Base-by-base conservation (phyloP, 2,797 vertebrate species). In the Gallirallus australis region DNA sequence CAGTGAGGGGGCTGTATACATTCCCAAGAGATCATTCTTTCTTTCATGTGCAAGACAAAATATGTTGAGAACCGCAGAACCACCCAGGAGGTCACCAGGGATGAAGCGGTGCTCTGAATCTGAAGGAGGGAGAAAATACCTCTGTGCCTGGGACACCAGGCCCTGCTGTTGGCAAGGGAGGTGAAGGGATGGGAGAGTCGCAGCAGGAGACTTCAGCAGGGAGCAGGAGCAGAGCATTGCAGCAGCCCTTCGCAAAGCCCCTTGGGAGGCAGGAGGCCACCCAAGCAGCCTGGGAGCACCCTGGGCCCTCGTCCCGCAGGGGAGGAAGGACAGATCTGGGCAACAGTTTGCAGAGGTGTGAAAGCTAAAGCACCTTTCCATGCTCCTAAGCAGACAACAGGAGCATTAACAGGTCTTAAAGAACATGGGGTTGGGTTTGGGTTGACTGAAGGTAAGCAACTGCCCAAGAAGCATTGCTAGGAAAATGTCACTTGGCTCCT, bases 221-320 rank as follows among this genome's bases (percentile, higher is more conserved):
- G 18, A 59, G 50, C 25, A 45, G 39, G 18, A 72, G 37, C 40
- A 69, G 65, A 63, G 48, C 2, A 0, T 18, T 71, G 35, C n/a
- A 78, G 47, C 39, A 82, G n/a, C 21, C 52, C 33, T 23, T 53
- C 19, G 45, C 3, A 6, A 77, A 93, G 42, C 10, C 24, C 6
- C 10, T 68, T 53, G 23, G 31, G 31, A 45, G 68, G 54, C 15
- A 60, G 2, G 0, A 2, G 15, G 61, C n/a, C 7, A 0, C 23
- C 24, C 23, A 25, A 30, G 39, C 30, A 59, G 45, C 37, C 12
- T 5, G 3, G 54, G 0, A 35, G 13, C 15, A 13, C 25, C 48
- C 30, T 0, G 0, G 70, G 70, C 20, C 11, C 52, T 63, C 6
- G 1, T 24, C 24, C 42, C 8, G 3, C 2, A 2, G 24, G 20